phyloP scores from a whole-genome alignment of 2,797 vertebrate species.

The Morus bassanus region DNA sequence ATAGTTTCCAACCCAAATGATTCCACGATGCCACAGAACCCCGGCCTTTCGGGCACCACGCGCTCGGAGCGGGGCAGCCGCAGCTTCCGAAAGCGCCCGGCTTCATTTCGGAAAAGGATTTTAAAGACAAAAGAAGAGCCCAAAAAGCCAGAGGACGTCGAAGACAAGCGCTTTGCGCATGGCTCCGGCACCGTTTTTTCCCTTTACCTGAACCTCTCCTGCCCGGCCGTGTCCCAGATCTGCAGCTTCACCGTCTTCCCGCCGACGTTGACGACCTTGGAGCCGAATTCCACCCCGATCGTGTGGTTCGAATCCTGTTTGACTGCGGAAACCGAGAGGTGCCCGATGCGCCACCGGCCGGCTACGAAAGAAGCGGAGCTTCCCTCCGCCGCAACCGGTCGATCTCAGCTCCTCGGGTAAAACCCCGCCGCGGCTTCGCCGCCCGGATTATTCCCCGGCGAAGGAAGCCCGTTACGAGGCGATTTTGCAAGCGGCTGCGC shows the following conservation, averaged over 20 bases:
- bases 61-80: too few species aligned
- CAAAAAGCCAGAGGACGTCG: too few species aligned
- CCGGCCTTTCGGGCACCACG: too few species aligned
- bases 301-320: conserved; percentile 96
- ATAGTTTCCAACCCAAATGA: too few species aligned
- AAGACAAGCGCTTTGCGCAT: too few species aligned
- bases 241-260: conserved; percentile 93
- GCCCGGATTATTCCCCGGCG: neutral
- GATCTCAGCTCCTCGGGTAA: neutral
- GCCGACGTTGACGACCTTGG: conserved; percentile 90
- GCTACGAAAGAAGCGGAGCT: neutral
- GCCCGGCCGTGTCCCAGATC: conserved; percentile 79
- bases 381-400: neutral
- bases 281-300: conserved; percentile 94
- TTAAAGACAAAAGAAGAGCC: too few species aligned
- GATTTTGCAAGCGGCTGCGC: neutral
- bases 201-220: conserved; percentile 81
- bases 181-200: too few species aligned
- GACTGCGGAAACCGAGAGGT: conserved; percentile 71
- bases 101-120: too few species aligned
- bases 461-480: neutral
- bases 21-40: too few species aligned
- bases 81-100: too few species aligned
- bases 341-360: neutral
- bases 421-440: neutral